Evolutionary conservation across 2,888 invertebrate species (phyloP).

Genomic region (Phragmatobia fuliginosa): DNA sequence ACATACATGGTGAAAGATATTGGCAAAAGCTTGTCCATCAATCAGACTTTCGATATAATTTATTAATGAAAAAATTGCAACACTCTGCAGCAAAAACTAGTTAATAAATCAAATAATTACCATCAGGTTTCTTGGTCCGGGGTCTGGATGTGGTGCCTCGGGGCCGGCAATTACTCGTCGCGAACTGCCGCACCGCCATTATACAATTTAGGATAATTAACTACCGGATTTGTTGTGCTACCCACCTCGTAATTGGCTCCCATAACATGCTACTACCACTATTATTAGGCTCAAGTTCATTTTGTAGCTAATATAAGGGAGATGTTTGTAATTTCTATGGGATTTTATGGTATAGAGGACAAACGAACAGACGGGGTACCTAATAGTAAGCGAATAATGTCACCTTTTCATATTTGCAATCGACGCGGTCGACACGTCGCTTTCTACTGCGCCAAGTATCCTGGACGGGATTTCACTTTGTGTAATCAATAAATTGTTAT

Average conservation of each 20-base stretch:
- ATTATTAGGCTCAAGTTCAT: conserved; percentile 70
- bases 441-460: no score
- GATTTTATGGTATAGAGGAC: conserved; percentile 54
- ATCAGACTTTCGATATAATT: neutral
- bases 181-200: conserved; percentile 78
- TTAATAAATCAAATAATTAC: conserved; percentile 53
- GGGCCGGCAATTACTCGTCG: conserved; percentile 65
- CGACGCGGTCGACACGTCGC: no score
- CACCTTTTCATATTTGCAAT: neutral
- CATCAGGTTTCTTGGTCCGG: conserved; percentile 38
- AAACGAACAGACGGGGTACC: neutral
- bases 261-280: conserved; percentile 77
- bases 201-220: conserved; percentile 87
- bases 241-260: conserved; percentile 78
- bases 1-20: neutral
- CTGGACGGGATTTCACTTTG: no score
- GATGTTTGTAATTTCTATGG: conserved; percentile 70
- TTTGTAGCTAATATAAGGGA: conserved; percentile 70
- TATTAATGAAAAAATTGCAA: conserved; percentile 12
- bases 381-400: neutral
- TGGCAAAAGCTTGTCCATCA: conserved; percentile 1
- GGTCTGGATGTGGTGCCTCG: conserved; percentile 35
- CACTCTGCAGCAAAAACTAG: conserved; percentile 33
- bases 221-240: conserved; percentile 83
- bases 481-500: no score